A percentile compares a stretch with the other conserved stretches of the same genome.
These are phyloP conservation scores for Lasioglossum zephyrum DNA, from an alignment of 2,888 invertebrate species.

Conservation along the genomic window DNA sequence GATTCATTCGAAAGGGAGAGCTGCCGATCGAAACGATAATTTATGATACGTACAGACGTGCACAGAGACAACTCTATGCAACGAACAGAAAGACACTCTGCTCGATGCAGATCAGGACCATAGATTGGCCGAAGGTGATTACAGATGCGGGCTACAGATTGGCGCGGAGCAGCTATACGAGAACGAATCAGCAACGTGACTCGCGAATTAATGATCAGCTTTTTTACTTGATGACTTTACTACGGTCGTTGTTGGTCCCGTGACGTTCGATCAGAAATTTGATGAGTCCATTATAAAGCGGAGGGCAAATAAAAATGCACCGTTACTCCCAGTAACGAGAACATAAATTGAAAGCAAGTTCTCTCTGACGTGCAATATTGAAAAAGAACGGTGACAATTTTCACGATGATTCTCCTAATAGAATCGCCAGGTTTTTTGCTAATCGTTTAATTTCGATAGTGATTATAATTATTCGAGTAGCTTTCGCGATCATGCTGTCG, in stretches of 20 bases:
- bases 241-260: conserved; percentile 32
- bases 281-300: conserved; percentile 24
- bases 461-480: neutral
- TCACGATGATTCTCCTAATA: neutral
- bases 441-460: neutral
- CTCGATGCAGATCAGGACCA: conserved; percentile 49
- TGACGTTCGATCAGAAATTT: conserved; percentile 50
- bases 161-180: conserved; percentile 41
- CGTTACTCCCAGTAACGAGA: conserved; percentile 1
- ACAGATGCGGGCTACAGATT: conserved; percentile 64
- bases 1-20: neutral
- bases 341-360: neutral
- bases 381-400: neutral
- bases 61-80: conserved; percentile 46
- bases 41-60: conserved; percentile 34
- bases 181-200: conserved; percentile 68
- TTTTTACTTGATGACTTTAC: conserved; percentile 56
- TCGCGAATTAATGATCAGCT: conserved; percentile 62
- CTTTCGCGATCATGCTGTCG: neutral
- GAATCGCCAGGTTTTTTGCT: neutral
- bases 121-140: conserved; percentile 59
- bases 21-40: conserved; percentile 40
- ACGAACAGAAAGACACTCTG: conserved; percentile 23
- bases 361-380: neutral
- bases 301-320: conserved; percentile 20